These are phyloP conservation scores for Peromyscus melanophrys DNA, from an alignment of 2,797 vertebrate species.

Conservation along the genomic window DNA sequence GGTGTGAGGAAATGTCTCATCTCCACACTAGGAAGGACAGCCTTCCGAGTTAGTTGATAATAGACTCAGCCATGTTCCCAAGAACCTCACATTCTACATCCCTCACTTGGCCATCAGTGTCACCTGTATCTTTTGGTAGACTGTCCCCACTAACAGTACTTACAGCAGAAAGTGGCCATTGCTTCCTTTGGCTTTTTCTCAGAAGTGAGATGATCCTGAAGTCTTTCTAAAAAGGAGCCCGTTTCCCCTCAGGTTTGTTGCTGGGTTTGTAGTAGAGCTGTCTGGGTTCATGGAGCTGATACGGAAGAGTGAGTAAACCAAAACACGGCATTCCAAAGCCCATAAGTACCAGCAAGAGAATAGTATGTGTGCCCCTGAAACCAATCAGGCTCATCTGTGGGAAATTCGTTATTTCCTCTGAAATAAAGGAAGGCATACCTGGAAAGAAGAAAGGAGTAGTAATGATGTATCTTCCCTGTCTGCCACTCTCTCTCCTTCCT, in stretches of 20 bases:
- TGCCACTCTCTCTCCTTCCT: background rate
- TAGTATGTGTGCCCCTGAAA: background rate
- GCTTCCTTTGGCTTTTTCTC: background rate
- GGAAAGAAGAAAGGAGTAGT: background rate
- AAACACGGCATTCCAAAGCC: background rate
- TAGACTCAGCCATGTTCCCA: background rate
- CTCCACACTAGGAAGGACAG: background rate
- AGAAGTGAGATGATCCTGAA: background rate
- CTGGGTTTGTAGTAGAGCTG: background rate
- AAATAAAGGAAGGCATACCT: background rate
- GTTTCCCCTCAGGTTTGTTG: background rate
- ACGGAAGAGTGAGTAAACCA: background rate
- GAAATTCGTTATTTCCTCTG: background rate
- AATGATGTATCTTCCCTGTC: background rate
- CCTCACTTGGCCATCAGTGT: background rate
- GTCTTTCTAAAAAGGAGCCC: background rate
- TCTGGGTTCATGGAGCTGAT: background rate
- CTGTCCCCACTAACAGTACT: background rate
- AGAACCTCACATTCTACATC: background rate
- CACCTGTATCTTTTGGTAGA: background rate
- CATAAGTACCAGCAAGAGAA: background rate
- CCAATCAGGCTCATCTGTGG: background rate
- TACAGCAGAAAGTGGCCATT: background rate
- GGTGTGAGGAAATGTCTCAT: background rate
- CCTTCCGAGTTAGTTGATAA: background rate